A percentile compares a stretch with the other conserved stretches of the same genome.
These are phyloP conservation scores for Andrena praecox DNA, from an alignment of 2,888 invertebrate species.

Conservation along the genomic window DNA sequence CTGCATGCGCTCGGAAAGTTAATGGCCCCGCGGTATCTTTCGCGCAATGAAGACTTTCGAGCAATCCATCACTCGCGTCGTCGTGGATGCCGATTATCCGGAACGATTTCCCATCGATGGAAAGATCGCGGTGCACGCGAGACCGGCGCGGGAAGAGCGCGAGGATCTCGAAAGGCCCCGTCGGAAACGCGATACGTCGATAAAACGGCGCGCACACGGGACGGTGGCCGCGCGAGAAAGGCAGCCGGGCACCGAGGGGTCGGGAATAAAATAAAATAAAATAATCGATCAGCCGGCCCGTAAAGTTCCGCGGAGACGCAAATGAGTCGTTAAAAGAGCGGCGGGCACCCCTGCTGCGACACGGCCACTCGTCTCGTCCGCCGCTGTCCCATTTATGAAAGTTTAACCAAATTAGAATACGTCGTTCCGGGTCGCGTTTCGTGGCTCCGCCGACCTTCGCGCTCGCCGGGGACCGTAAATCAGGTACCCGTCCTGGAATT, in stretches of 20 bases:
- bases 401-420: conserved; percentile 75
- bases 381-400: conserved; percentile 72
- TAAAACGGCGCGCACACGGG: conserved; percentile 64
- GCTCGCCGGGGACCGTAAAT: conserved; percentile 49
- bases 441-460: conserved; percentile 41
- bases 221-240: conserved; percentile 46
- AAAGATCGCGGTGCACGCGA: conserved; percentile 33
- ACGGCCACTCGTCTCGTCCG: conserved; percentile 65
- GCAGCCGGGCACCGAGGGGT: conserved; percentile 34
- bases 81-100: conserved; percentile 20
- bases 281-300: conserved; percentile 80
- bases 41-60: conserved; percentile 16
- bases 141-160: conserved; percentile 16
- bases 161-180: conserved; percentile 56
- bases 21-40: conserved; percentile 1
- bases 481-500: conserved; percentile 29
- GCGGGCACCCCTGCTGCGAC: conserved; percentile 75
- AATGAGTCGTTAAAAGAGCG: conserved; percentile 81
- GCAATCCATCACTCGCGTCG: conserved; percentile 21
- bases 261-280: conserved; percentile 78
- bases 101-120: conserved; percentile 43
- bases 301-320: conserved; percentile 78
- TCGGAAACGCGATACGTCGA: conserved; percentile 72
- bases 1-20: too few relatives aligned
- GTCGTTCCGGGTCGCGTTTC: conserved; percentile 62